Percentiles rank a stretch among this genome's conserved stretches.
phyloP scores from a whole-genome alignment of 1,140 invertebrate genomes.

The Aphelenchoides besseyi region DNA sequence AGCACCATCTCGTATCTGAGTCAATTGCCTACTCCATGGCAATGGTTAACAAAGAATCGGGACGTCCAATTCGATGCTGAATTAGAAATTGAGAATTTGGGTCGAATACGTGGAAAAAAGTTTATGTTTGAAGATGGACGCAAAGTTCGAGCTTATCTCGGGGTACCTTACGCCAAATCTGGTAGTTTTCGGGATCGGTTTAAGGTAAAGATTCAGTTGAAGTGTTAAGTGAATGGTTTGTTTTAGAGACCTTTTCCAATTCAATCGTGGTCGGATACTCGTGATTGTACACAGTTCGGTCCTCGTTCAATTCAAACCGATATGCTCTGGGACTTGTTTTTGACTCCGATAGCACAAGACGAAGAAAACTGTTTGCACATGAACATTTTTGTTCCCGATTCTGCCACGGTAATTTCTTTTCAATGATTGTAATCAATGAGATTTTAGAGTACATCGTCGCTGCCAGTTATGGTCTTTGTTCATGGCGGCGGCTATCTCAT shows the following conservation, averaged over 20 bases:
- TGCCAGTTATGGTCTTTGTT: not conserved
- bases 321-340: conserved; percentile 14
- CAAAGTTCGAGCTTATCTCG: conserved; percentile 51
- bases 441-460: too few relatives aligned
- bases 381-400: conserved; percentile 19
- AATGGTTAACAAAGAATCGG: not conserved
- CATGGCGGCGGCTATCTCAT: conserved; percentile 22
- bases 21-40: not conserved
- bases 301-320: conserved; percentile 20
- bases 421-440: not conserved
- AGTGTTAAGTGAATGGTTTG: not conserved
- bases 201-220: conserved; percentile 41
- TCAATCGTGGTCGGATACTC: not conserved
- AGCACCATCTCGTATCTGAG: not conserved
- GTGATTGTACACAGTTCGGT: conserved; percentile 12
- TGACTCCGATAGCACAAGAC: conserved; percentile 14
- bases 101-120: conserved; percentile 39
- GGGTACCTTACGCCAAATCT: conserved; percentile 52
- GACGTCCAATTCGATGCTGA: not conserved
- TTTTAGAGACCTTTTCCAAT: conserved; percentile 12
- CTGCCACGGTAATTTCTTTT: conserved; percentile 6
- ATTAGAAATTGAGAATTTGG: conserved; percentile 14
- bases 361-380: conserved; percentile 18
- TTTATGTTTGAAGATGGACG: conserved; percentile 34
- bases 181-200: conserved; percentile 46